phyloP scores from a whole-genome alignment of 2,797 vertebrate genomes.

The Schizopygopsis malacanthus region DNA sequence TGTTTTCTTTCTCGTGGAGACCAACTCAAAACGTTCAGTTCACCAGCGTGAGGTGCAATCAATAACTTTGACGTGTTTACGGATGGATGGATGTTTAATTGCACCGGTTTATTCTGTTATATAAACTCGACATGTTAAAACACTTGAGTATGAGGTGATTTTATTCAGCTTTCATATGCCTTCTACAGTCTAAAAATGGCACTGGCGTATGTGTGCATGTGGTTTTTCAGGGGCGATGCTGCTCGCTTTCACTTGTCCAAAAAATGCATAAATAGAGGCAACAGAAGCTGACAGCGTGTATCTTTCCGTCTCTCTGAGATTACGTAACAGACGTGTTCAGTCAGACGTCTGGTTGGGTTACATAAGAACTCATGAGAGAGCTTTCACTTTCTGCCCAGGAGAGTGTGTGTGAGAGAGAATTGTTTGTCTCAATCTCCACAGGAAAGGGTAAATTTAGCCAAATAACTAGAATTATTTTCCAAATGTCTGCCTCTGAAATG shows the following conservation, averaged over 20 bases:
- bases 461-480: background rate
- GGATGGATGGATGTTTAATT: background rate
- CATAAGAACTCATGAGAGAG: constrained; percentile 30
- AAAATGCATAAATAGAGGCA: constrained; percentile 7
- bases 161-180: background rate
- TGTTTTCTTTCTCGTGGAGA: background rate
- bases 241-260: background rate
- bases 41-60: background rate
- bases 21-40: background rate
- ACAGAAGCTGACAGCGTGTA: background rate
- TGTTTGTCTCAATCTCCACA: background rate
- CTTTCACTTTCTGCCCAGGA: constrained; percentile 18
- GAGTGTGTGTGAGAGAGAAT: background rate
- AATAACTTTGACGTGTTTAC: background rate
- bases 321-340: constrained; percentile 28
- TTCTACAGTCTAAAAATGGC: background rate
- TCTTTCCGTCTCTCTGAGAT: constrained; percentile 21
- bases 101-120: background rate
- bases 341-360: constrained; percentile 26
- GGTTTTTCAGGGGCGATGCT: background rate
- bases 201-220: background rate
- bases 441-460: constrained; percentile 18
- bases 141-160: background rate
- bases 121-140: background rate
- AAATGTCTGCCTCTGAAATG: background rate